A percentile compares a stretch with the other conserved stretches of the same genome.
Evolutionary conservation across 2,113 vertebrate species (phyloP).

Genomic region (Myotis yumanensis): DNA sequence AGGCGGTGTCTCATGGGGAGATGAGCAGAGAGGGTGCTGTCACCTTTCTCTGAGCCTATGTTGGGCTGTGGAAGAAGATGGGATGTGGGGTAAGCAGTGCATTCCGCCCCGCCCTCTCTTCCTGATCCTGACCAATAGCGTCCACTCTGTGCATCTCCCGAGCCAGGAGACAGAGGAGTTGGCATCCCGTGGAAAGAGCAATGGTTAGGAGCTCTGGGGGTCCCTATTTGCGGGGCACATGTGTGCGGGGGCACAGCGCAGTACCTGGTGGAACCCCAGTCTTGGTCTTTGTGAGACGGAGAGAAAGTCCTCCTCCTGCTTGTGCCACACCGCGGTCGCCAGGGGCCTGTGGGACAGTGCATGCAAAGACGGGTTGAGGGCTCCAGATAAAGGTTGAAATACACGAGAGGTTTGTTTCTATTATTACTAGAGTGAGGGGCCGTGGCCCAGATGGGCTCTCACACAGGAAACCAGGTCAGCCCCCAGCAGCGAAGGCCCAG

Average conservation of each 20-base stretch:
- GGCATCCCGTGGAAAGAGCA: not conserved
- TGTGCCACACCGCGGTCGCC: rapidly evolving
- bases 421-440: not conserved
- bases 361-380: not conserved
- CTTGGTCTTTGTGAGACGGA: not conserved
- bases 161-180: not conserved
- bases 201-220: not conserved
- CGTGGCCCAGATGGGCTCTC: not conserved
- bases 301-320: not conserved
- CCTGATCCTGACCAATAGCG: not conserved
- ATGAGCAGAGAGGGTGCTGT: no score
- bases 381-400: not conserved
- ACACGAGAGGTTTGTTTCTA: not conserved
- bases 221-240: not conserved
- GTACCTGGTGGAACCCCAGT: not conserved
- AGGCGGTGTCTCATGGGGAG: not conserved
- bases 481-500: not conserved
- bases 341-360: not conserved
- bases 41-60: not conserved
- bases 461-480: not conserved
- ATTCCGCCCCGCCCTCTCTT: not conserved
- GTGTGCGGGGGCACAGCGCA: rapidly evolving
- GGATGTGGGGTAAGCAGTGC: not conserved
- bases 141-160: not conserved
- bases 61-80: not conserved